These are phyloP conservation scores for Cecidostiba fungosa DNA, from an alignment of 2,888 invertebrate genomes.

Conservation along the genomic window DNA sequence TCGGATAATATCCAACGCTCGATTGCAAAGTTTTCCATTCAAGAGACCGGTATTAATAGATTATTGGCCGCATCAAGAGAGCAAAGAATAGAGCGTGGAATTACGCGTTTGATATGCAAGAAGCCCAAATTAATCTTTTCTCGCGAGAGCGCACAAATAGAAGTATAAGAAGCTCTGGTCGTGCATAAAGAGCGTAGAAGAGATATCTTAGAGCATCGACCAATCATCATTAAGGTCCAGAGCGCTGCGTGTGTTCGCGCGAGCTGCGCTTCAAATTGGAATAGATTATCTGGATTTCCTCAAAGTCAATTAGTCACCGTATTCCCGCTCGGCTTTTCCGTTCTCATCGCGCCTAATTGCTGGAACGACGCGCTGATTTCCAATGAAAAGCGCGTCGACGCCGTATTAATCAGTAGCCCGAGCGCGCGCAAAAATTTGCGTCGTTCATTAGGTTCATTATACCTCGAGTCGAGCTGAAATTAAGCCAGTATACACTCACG, in stretches of 20 bases:
- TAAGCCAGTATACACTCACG: not conserved
- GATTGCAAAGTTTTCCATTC: not conserved
- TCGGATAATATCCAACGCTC: no score
- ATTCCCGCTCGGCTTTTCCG: conserved; percentile 43
- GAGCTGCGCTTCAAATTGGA: conserved; percentile 45
- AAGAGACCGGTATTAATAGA: not conserved
- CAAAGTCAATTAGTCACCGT: conserved; percentile 43
- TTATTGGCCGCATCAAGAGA: not conserved
- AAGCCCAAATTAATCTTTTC: conserved; percentile 18
- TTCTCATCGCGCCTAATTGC: conserved; percentile 34
- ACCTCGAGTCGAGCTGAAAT: not conserved
- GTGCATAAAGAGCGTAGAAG: not conserved
- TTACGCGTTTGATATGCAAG: not conserved
- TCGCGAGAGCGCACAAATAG: not conserved
- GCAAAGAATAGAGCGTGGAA: conserved; percentile 6
- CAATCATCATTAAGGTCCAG: conserved; percentile 37
- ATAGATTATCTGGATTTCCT: conserved; percentile 44
- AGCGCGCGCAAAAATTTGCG: conserved; percentile 13
- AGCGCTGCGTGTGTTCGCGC: conserved; percentile 34
- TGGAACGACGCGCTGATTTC: conserved; percentile 15
- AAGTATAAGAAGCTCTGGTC: not conserved
- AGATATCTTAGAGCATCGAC: conserved; percentile 33
- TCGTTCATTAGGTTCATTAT: conserved; percentile 42
- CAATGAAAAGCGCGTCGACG: conserved; percentile 30
- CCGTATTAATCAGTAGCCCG: conserved; percentile 37